Percentiles rank a stretch among this genome's conserved stretches.
Evolutionary conservation across 2,797 vertebrate species (phyloP).

Genomic region (Rousettus madagascariensis): DNA sequence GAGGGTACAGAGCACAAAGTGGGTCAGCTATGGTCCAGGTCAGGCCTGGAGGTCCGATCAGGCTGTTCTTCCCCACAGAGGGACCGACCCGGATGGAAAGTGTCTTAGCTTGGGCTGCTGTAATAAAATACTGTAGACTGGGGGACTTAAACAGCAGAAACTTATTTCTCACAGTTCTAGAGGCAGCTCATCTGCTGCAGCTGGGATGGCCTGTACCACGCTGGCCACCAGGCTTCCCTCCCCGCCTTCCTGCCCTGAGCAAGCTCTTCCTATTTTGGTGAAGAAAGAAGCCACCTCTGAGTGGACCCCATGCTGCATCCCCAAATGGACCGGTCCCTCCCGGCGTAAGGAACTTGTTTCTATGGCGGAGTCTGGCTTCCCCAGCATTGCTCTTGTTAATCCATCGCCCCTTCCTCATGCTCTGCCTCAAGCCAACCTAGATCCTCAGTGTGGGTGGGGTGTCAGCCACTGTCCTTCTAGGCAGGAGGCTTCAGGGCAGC

Average conservation of each 20-base stretch:
- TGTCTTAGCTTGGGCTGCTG: no score
- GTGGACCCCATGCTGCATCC: neutral
- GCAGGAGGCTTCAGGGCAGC: neutral
- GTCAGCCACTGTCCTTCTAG: neutral
- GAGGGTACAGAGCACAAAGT: no score
- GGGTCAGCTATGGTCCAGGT: neutral
- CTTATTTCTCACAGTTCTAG: neutral
- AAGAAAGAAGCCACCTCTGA: neutral
- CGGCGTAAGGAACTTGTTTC: neutral
- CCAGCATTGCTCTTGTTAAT: neutral
- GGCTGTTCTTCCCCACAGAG: neutral
- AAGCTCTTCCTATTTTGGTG: neutral
- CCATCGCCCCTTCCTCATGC: neutral
- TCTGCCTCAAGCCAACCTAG: neutral
- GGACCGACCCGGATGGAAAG: neutral
- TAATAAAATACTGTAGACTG: neutral
- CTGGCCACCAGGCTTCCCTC: neutral
- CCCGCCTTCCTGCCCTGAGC: neutral
- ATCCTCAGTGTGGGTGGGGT: neutral
- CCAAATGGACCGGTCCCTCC: neutral
- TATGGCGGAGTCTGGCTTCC: neutral
- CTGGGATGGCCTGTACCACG: no score
- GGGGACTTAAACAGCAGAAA: neutral
- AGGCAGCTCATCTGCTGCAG: neutral
- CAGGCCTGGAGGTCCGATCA: neutral